Evolutionary conservation across 2,797 vertebrate species (phyloP), one percentile per base, ranked within the genome.

Genomic region (Caiman crocodilus): DNA sequence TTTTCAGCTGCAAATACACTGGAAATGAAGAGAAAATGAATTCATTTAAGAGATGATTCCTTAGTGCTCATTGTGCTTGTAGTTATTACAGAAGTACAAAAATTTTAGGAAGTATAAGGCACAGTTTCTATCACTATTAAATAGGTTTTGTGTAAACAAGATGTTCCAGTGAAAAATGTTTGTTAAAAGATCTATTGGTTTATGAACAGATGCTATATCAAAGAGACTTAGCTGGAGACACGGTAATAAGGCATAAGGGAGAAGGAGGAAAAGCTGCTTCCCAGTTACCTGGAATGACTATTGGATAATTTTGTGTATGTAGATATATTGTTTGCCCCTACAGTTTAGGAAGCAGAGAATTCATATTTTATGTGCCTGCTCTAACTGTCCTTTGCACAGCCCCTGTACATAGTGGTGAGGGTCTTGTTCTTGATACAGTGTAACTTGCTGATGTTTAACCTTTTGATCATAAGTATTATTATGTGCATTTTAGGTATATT

Each of bases 1-100:
- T 2, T 63, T 83, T 55, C 8, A 17, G 28, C 56, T 57, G n/a
- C 8, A 6, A 25, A 16, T 0, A 42, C 58, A 18, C 0, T 0
- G 1, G 0, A 26, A 6, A 4, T 74, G 32, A 81, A 60, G 42
- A 7, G 3, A 18, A 25, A 12, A 16, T 64, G 3, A 25, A 75
- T 86, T 83, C 65, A 3, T 2, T 7, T 15, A 12, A 64, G 28
- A 14, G 78, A 67, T 56, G 35, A 60, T 9, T 9, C 58, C 56
- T 85, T 61, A 42, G 10, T 5, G 0, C 2, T 1, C 1, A 17
- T 65, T 42, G 58, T 85, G 2, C 13, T 89, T 88, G 74, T 76
- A 12, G 3, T 57, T 86, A 57, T 12, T 7, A 84, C 67, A n/a
- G 13, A 90, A 30, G 69, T 65, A 79, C 79, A 84, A 50, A 61